Evolutionary conservation across 1,140 invertebrate genomes (phyloP), one percentile per base, ranked within the genome.

Genomic region (Danaus plexippus): DNA sequence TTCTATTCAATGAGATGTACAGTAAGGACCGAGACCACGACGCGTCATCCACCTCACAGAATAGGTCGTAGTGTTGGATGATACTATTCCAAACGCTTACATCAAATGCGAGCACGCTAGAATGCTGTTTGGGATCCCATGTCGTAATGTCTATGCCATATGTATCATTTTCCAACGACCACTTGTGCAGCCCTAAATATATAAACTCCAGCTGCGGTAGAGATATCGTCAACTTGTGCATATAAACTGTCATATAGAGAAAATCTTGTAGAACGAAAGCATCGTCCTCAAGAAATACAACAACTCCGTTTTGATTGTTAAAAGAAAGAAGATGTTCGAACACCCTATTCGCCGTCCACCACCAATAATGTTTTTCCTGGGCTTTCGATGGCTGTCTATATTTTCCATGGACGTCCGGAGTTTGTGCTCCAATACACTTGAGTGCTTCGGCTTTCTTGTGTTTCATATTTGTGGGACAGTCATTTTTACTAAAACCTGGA

Each of bases 321-420:
- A 51, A 64, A 12, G 15, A 55, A 8, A 57, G 57, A 50, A 80
- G n/a, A 52, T 67, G 60, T 48, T 75, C 71, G 46, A 80, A 80
- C 44, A 78, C 56, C 47, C 53, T 69, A 60, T 77, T 78, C 7
- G 67, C 68, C 15, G 73, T 77, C 77, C 77, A 80, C 77, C 75
- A 78, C 75, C 75, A 78, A 32, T 64, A 64, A 51, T 76, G 75
- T 52, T 80, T 80, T n/a, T 59, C 63, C 59, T 73, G 64, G 8
- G 63, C 18, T 0, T 47, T 15, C 47, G 1, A 67, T 69, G 15
- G 67, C 7, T 57, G 55, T 42, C 55, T 56, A 50, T 67, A 74
- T 11, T 41, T 58, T 7, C 71, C 71, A 42, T 71, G 60, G 52
- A 68, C 61, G 49, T 77, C 74, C 11, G 66, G 64, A n/a, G 13